Evolutionary conservation across 2,888 invertebrate genomes (phyloP), one percentile per base, ranked within the genome.

Genomic region (Ormyrus thymus): DNA sequence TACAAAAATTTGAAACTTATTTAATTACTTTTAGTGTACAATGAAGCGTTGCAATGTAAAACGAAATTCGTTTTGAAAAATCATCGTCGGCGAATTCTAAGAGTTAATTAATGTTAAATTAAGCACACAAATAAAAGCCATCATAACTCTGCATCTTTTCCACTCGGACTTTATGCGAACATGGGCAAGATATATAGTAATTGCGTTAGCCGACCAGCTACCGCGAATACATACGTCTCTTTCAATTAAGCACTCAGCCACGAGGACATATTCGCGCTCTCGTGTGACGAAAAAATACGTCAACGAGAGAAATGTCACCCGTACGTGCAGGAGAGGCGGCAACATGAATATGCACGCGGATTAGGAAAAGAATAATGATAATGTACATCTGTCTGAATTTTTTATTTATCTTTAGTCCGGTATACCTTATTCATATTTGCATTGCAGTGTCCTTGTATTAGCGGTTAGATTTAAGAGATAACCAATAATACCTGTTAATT

Each of bases 291-390:
- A 78, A 78, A 78, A 74, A 78, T 73, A 69, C 51, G 69, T 64
- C 73, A 74, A 74, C 73, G 73, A 74, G 73, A 78, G 71, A 74
- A 78, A 69, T 78, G 69, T 72, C 55, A 66, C 15, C 59, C 66
- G 66, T 76, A 69, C 53, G 62, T 29, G 50, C 48, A 69, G 45
- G 29, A 64, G 59, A 75, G 53, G 10, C 46, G 56, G 62, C 45
- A 74, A 55, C 55, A 74, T 74, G 71, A 74, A 78, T 73, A 74
- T 78, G 64, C 15, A 78, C 51, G 15, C 46, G 58, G 69, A 69
- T 64, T 66, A 73, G 43, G 56, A 51, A 58, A 69, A 56, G 51
- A 68, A 74, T 68, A 77, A 77, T 72, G 72, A 73, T 78, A 78
- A 78, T 73, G 48, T 78, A 78, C 71, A 59, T 70, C 56, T 70